Evolutionary conservation across 2,797 vertebrate species (phyloP).

Genomic region (Kryptopterus vitreolus): DNA sequence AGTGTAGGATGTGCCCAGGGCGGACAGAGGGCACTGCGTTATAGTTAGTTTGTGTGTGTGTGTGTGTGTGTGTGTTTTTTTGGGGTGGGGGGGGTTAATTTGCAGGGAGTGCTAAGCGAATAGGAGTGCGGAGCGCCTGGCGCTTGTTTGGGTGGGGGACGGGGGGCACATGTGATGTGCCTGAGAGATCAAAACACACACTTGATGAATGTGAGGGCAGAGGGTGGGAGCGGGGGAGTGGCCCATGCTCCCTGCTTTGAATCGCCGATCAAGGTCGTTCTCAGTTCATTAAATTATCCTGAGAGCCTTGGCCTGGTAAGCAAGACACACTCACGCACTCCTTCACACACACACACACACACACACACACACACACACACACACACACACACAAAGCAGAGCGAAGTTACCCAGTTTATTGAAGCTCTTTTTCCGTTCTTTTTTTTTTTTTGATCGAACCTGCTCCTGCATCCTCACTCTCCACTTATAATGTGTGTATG

Average conservation of each 20-base stretch:
- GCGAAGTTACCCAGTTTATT: conserved; percentile 33
- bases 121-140: conserved; percentile 42
- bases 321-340: conserved; percentile 50
- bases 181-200: conserved; percentile 94
- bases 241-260: conserved; percentile 51
- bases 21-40: conserved; percentile 36
- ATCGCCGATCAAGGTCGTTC: conserved; percentile 66
- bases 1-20: conserved; percentile 53
- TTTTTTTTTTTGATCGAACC: conserved; percentile 16
- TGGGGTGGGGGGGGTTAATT: conserved; percentile 30
- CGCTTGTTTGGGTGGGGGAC: conserved; percentile 36
- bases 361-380: conserved; percentile 17
- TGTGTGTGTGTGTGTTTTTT: too few relatives aligned
- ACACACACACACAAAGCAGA: too few relatives aligned
- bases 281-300: conserved; percentile 83
- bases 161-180: conserved; percentile 86
- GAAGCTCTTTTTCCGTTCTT: conserved; percentile 37
- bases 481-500: conserved; percentile 15
- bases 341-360: conserved; percentile 4
- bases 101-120: conserved; percentile 46
- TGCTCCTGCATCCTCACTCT: background rate
- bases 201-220: conserved; percentile 89
- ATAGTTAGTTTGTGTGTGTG: conserved; percentile 30
- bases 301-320: conserved; percentile 63
- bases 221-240: conserved; percentile 65